phyloP scores from a whole-genome alignment of 2,113 vertebrate genomes.

The Seriola quinqueradiata region DNA sequence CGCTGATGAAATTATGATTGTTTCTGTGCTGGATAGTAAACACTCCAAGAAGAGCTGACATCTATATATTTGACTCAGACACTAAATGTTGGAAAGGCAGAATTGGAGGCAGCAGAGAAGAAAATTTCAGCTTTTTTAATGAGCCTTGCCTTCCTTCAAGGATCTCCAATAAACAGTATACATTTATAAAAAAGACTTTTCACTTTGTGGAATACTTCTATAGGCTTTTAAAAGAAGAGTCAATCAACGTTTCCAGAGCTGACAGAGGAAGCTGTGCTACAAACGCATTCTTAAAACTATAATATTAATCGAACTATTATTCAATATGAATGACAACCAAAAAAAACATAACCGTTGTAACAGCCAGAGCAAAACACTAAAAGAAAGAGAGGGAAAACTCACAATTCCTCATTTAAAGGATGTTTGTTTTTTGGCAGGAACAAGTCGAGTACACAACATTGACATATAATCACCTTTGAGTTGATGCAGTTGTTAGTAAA shows the following conservation, averaged over 20 bases:
- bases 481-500: too few relatives aligned
- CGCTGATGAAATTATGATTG: conserved; percentile 14
- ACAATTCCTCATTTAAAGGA: not conserved
- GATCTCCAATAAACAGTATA: not conserved
- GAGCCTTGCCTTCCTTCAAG: conserved; percentile 28
- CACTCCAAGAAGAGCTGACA: conserved; percentile 27
- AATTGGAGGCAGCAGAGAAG: conserved; percentile 6
- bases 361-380: too few relatives aligned
- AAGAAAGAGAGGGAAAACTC: too few relatives aligned
- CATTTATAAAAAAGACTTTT: not conserved
- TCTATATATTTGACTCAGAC: conserved; percentile 34
- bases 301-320: not conserved
- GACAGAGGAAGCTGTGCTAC: conserved; percentile 1
- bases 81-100: not conserved
- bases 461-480: not conserved
- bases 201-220: not conserved
- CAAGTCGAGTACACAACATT: not conserved
- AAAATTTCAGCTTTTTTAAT: conserved; percentile 10
- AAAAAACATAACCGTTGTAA: too few relatives aligned
- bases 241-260: conserved; percentile 11
- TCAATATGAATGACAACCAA: not conserved
- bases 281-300: not conserved
- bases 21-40: not conserved
- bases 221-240: conserved; percentile 20
- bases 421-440: too few relatives aligned